Base-by-base conservation (phyloP, 2,888 invertebrate species). In the Margaritifera margaritifera region DNA sequence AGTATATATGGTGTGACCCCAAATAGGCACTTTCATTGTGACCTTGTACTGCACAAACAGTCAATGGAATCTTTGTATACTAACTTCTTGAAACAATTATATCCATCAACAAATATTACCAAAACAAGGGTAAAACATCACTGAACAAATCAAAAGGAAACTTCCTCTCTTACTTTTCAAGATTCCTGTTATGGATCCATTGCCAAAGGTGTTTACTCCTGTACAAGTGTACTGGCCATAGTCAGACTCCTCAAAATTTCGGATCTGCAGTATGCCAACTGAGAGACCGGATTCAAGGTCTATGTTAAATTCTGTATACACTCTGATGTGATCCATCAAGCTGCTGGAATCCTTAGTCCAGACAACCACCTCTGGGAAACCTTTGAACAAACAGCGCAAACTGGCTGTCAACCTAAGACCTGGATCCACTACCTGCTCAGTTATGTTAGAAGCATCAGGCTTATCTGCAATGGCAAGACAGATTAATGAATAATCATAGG, bases 141-240 rank as follows among this genome's bases (percentile, higher is more conserved):
- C 42, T n/a, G 19, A 50, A 20, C n/a, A 61, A 61, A 61, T 24
- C 42, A 20, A 51, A 31, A 61, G 22, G n/a, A 22, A 60, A 25
- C n/a, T 6, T 60, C 6, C 52, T 22, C 50, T 22, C 52, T 8
- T 67, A 67, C 67, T 57, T n/a, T 53, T 62, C 8, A 67, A 53
- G 25, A 62, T 55, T 24, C 57, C 60, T 50, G 56, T 57, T 24
- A 51, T 62, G 19, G 50, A 53, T 8, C 57, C 67, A 57, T 22
- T 20, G 11, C 67, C 67, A 67, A 57, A 67, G 31, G 22, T 25
- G 22, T 67, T 67, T 6, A 51, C 50, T 19, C 62, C 67, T 31
- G 19, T 52, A 50, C 67, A 67, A 25, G 50, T 42, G 24, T 67
- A 67, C 19, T 24, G 24, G 22, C 56, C 67, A 55, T 62, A 62